A percentile compares a stretch with the other conserved stretches of the same genome.
phyloP scores from a whole-genome alignment of 2,888 invertebrate species.

The Cancer borealis region DNA sequence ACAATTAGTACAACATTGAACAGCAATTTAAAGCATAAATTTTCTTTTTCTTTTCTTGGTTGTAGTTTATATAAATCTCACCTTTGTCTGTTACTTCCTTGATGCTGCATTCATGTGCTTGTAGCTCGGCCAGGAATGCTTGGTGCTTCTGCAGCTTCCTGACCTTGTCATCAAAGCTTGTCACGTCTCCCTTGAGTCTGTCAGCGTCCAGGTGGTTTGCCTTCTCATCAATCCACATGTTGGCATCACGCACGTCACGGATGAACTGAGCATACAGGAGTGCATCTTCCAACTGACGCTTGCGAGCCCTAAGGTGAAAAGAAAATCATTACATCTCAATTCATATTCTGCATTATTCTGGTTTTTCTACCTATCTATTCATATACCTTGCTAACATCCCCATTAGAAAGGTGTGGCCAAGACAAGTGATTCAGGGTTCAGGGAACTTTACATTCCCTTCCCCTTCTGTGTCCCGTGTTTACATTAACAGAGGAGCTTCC shows the following conservation, averaged over 20 bases:
- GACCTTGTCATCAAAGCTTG: slow-evolving; percentile 94
- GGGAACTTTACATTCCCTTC: too few species aligned
- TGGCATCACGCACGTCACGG: slow-evolving; percentile 93
- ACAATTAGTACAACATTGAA: not conserved
- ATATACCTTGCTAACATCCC: too few species aligned
- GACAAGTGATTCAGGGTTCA: too few species aligned
- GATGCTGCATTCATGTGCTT: slow-evolving; percentile 92
- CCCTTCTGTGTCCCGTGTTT: too few species aligned
- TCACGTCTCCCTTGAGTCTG: slow-evolving; percentile 87
- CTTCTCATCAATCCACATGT: slow-evolving; percentile 95
- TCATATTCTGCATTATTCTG: not conserved
- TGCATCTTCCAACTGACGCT: slow-evolving; percentile 87
- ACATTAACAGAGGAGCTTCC: too few species aligned
- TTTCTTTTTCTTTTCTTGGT: not conserved
- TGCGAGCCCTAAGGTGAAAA: slow-evolving; percentile 84
- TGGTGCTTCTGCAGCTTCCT: slow-evolving; percentile 96
- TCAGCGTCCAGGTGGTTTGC: slow-evolving; percentile 91
- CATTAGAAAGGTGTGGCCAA: too few species aligned
- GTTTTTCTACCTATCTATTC: not conserved
- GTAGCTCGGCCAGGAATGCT: slow-evolving; percentile 94
- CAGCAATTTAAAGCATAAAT: not conserved
- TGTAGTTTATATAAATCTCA: slow-evolving; percentile 43
- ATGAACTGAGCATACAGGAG: slow-evolving; percentile 93
- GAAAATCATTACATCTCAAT: not conserved
- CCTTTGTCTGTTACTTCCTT: slow-evolving; percentile 86